Conservation (phyloP, 1,140 invertebrate genomes). For the Mamestra configurata region DNA sequence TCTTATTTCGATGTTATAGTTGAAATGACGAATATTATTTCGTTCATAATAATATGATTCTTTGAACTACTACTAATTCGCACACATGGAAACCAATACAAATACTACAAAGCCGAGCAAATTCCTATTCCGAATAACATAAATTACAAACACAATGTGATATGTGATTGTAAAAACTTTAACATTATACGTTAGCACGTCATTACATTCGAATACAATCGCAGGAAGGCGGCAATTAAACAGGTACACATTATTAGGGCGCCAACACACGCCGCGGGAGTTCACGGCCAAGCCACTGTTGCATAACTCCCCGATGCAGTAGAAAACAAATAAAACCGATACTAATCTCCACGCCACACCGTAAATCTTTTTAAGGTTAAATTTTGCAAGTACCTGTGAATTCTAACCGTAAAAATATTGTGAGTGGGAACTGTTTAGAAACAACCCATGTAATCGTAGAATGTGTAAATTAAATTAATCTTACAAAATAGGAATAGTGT, state of each 20-base stretch:
- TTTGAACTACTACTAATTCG: neutral
- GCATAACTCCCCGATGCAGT: constrained; percentile 52
- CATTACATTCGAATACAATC: constrained; percentile 55
- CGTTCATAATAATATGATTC: neutral
- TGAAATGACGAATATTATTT: too few relatives aligned
- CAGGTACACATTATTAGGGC: constrained; percentile 48
- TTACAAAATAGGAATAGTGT: constrained; percentile 36
- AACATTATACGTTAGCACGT: constrained; percentile 44
- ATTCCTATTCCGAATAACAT: constrained; percentile 10
- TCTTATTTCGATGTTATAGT: too few relatives aligned
- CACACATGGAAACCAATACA: neutral
- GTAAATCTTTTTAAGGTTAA: constrained; percentile 46
- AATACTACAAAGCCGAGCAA: neutral
- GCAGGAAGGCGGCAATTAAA: constrained; percentile 60
- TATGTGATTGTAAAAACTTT: constrained; percentile 38
- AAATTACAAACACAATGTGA: constrained; percentile 28
- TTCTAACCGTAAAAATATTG: constrained; percentile 13
- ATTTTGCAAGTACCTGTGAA: constrained; percentile 52
- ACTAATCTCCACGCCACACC: constrained; percentile 19
- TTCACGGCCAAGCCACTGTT: constrained; percentile 60
- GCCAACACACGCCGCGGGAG: constrained; percentile 47
- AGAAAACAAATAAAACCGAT: constrained; percentile 51
- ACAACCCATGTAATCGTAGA: constrained; percentile 10
- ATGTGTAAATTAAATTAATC: constrained; percentile 24
- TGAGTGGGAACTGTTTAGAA: constrained; percentile 42